Evolutionary conservation across 2,888 invertebrate genomes (phyloP).

Genomic region (Mythimna loreyi): DNA sequence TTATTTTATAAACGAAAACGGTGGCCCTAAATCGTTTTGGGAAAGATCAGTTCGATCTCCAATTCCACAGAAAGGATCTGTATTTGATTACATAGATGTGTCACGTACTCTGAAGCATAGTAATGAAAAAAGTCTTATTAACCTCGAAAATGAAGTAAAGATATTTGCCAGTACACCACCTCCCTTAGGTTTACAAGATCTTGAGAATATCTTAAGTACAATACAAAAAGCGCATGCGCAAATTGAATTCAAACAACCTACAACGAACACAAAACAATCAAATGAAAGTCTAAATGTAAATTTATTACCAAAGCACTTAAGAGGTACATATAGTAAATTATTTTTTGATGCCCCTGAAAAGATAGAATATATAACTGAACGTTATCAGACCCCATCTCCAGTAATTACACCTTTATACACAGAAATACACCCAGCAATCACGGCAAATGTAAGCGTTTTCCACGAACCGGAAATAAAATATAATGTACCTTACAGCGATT

Average conservation of each 20-base stretch:
- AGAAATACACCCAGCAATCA: conserved; percentile 13
- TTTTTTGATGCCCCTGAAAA: conserved; percentile 10
- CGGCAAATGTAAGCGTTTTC: conserved; percentile 22
- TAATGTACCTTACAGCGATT: conserved; percentile 25
- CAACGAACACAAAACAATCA: conserved; percentile 27
- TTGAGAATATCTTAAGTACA: conserved; percentile 81
- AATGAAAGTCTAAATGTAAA: conserved; percentile 75
- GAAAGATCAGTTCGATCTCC: conserved; percentile 85
- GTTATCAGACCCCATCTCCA: conserved; percentile 1
- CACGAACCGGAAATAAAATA: conserved; percentile 16
- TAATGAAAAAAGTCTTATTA: conserved; percentile 76
- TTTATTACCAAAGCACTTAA: conserved; percentile 68
- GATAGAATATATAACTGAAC: conserved; percentile 14
- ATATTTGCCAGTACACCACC: conserved; percentile 72
- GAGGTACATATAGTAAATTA: conserved; percentile 18
- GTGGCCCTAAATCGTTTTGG: conserved; percentile 80
- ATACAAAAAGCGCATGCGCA: conserved; percentile 67
- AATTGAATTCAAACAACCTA: conserved; percentile 40
- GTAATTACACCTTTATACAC: conserved; percentile 1
- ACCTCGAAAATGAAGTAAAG: conserved; percentile 83
- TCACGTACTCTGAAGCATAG: conserved; percentile 70
- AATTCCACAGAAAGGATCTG: conserved; percentile 48
- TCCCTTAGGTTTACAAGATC: conserved; percentile 76
- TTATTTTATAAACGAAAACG: conserved; percentile 74
- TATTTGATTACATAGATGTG: conserved; percentile 58